Base-by-base conservation (phyloP, 1,140 invertebrate genomes). In the Trinorchestia longiramus region DNA sequence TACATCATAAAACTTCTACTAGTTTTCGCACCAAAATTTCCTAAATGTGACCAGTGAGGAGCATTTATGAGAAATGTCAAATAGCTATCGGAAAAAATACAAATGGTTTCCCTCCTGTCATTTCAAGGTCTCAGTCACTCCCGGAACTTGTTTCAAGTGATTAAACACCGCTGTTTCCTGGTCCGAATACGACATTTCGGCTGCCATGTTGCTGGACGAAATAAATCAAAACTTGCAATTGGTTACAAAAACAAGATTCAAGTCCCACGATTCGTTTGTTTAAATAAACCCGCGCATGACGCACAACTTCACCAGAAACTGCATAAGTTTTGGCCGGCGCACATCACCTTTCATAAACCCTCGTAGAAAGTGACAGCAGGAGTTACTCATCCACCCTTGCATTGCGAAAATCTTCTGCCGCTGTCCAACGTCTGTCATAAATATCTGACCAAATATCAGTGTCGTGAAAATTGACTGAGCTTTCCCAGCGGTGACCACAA, bases 351-450 rank as follows among this genome's bases (percentile, higher is more conserved):
- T 42, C 41, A 43, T 87, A 90, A 90, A 8, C n/a, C 88, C 36
- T 90, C 88, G 88, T 43, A 43, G 88, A 77, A 77, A 43, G 88
- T 90, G 88, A 90, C 88, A 42, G 88, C 28, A 28, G 88, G 43
- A 90, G 43, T 43, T 17, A 43, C 28, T 41, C 88, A 42, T 90
- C 88, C 88, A 90, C 41, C 36, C 88, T 17, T 90, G 88, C 88
- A 42, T 90, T 90, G 43, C 88, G 88, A 90, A 90, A 42, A 90
- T 90, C 41, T 90, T 41, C 88, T 77, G 62, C 36, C 62, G 62
- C 62, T 23, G 62, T 77, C 62, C 62, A 36, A 77, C 28, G 62
- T 77, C 62, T 3, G 11, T 77, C 62, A 77, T 77, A 36, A 77
- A 77, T 77, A 77, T 77, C 62, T 77, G 62, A 77, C 62, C 62